Evolutionary conservation across 1,140 invertebrate genomes (phyloP).

Genomic region (Acromyrmex echinatior): DNA sequence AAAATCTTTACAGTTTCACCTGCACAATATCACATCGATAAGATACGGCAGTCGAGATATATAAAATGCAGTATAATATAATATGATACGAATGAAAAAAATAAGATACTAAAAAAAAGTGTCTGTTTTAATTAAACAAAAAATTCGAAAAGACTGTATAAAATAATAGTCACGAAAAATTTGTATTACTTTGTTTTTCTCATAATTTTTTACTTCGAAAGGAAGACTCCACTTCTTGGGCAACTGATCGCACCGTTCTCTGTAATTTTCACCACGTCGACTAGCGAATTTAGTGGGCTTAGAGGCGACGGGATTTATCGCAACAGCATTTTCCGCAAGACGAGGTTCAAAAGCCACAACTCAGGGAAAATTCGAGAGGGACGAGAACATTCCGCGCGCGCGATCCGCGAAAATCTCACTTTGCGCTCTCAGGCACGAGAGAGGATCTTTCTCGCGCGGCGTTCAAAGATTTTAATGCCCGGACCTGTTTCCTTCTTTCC

Average conservation of each 20-base stretch:
- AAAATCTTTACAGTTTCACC: slow-evolving; percentile 2
- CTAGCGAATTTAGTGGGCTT: slow-evolving; percentile 33
- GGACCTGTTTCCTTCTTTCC: not conserved
- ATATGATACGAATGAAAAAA: not conserved
- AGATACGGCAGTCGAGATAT: not conserved
- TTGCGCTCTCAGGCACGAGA: slow-evolving; percentile 30
- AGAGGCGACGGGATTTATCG: slow-evolving; percentile 39
- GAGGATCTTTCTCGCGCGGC: slow-evolving; percentile 9
- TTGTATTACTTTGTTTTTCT: not conserved
- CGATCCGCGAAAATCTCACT: slow-evolving; percentile 50
- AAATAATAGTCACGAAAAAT: slow-evolving; percentile 1
- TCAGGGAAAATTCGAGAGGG: slow-evolving; percentile 29
- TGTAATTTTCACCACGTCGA: slow-evolving; percentile 52
- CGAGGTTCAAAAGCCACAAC: slow-evolving; percentile 52
- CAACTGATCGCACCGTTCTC: slow-evolving; percentile 14
- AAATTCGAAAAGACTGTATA: not conserved
- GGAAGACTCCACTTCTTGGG: not conserved
- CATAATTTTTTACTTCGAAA: slow-evolving; percentile 10
- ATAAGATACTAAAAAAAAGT: not conserved
- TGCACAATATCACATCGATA: not conserved
- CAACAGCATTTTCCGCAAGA: slow-evolving; percentile 43
- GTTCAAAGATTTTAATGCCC: slow-evolving; percentile 55
- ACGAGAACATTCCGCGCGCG: slow-evolving; percentile 19
- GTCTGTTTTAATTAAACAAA: not conserved
- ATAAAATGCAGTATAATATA: not conserved